Base-by-base conservation (phyloP, 2,888 invertebrate species). In the Cylindroiulus punctatus region DNA sequence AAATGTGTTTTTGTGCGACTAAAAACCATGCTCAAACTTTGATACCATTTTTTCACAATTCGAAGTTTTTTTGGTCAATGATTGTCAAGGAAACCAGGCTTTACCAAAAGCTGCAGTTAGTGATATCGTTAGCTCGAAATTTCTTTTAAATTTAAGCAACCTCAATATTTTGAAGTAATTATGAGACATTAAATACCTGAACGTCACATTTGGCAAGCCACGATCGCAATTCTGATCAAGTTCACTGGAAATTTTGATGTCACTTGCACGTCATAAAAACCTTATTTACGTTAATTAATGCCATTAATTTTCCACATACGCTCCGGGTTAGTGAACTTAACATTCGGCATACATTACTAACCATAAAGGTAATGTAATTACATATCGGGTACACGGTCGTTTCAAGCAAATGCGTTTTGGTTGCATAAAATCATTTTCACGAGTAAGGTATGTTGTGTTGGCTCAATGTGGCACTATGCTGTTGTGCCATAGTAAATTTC, bases 201-300 rank as follows among this genome's bases (percentile, higher is more conserved):
- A 12, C 44, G 12, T 8, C 44, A 44, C 22, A 65, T 65, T 65
- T 65, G 22, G 22, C 44, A 44, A 12, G 12, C 44, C 4, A 52
- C n/a, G n/a, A n/a, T 52, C 52, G n/a, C n/a, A 52, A 52, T 52
- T 52, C 52, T 52, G 52, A n/a, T 52, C 52, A 52, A 52, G 52
- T 52, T 52, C n/a, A 47, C n/a, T 52, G 52, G 52, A 8, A 52
- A 5, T 52, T 52, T 52, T n/a, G 19, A 52, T n/a, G n/a, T 8
- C 52, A 52, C 52, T 52, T 12, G 30, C 17, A 76, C 30, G 76
- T 76, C 76, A 76, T 76, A 30, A 32, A 14, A 14, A 76, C 30
- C 76, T 17, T 76, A 76, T 30, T 30, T 12, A 76, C 26, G 76
- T 30, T 76, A 76, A 76, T 76, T 76, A 76, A 76, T 30, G 12